Conservation (phyloP, 2,113 vertebrate species). For the Rattus rattus region DNA sequence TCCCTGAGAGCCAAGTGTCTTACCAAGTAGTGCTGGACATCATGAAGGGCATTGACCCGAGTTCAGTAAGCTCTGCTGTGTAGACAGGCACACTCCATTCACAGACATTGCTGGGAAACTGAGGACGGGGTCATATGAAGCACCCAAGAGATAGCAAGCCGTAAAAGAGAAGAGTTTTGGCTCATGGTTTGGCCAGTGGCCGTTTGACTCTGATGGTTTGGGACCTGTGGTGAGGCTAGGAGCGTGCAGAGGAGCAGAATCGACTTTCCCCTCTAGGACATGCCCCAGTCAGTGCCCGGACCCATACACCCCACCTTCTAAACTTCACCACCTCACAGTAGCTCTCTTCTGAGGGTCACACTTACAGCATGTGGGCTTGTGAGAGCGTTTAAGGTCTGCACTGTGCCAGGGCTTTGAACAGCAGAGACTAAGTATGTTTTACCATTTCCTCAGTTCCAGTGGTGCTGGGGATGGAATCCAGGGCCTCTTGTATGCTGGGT, state of each 20-base stretch:
- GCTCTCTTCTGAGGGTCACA: neutral
- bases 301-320: neutral
- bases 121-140: neutral
- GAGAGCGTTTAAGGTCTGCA: neutral
- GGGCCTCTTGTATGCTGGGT: neutral
- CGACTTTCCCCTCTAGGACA: neutral
- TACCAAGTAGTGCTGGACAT: neutral
- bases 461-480: neutral
- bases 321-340: neutral
- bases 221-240: neutral
- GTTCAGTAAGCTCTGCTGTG: neutral
- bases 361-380: neutral
- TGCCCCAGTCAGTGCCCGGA: neutral
- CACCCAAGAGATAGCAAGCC: neutral
- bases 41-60: neutral
- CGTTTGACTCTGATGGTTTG: neutral
- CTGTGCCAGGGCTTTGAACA: neutral
- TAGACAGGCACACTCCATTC: neutral
- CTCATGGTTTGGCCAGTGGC: neutral
- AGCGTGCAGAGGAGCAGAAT: neutral
- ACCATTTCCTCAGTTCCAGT: neutral
- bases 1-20: slow-evolving; percentile 6
- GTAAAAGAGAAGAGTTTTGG: neutral
- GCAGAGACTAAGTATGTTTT: neutral
- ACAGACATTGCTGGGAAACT: neutral